phyloP scores from a whole-genome alignment of 2,113 vertebrate genomes.

The pig (Sus scrofa) region T2T-Sscrofa CM000823.6:9233501-9234000 shows the following conservation, averaged over 20 bases:
- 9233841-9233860: neutral
- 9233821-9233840: neutral
- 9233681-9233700: neutral
- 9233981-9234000: neutral
- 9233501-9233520: neutral
- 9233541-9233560: neutral
- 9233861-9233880: neutral
- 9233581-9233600: neutral
- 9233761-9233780: fast-evolving
- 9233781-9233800: fast-evolving
- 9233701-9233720: neutral
- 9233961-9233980: neutral
- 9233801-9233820: neutral
- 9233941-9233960: neutral
- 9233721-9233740: neutral
- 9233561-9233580: neutral
- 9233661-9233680: neutral
- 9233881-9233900: neutral
- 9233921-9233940: neutral
- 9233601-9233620: neutral
- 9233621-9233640: neutral
- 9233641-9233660: fast-evolving
- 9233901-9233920: neutral
- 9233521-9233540: neutral
- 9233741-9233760: neutral